Conservation (phyloP, 2,797 vertebrate species). For the Jordanella pulchra region DNA sequence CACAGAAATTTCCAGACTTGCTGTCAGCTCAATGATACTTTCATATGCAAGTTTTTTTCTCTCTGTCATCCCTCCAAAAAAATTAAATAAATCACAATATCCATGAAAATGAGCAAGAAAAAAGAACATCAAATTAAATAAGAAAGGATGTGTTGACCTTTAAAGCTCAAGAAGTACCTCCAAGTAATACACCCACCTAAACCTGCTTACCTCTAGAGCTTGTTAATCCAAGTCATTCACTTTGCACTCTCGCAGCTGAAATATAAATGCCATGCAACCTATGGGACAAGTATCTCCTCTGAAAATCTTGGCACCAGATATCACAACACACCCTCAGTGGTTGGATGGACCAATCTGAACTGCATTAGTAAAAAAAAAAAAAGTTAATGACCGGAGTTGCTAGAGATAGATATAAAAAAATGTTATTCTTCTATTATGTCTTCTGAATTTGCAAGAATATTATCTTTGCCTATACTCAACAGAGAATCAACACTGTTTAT, state of each 20-base stretch:
- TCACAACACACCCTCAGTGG: background rate
- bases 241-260: too few species aligned
- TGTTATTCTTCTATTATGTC: background rate
- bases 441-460: conserved; percentile 49
- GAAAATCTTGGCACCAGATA: too few species aligned
- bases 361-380: too few species aligned
- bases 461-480: conserved; percentile 46
- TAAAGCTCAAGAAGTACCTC: too few species aligned
- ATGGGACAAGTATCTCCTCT: too few species aligned
- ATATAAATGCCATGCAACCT: too few species aligned
- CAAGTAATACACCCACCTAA: background rate
- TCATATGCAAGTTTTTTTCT: conserved; percentile 49
- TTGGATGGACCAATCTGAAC: too few species aligned
- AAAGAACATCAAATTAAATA: too few species aligned
- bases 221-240: too few species aligned
- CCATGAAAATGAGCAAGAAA: too few species aligned
- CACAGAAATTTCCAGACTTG: conserved; percentile 57
- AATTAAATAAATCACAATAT: background rate
- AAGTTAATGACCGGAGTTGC: too few species aligned
- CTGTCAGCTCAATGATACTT: conserved; percentile 51
- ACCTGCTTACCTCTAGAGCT: background rate
- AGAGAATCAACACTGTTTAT: conserved; percentile 48
- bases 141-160: too few species aligned
- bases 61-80: conserved; percentile 53
- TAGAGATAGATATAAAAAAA: conserved; percentile 6